Evolutionary conservation across 2,113 vertebrate species (phyloP).

Genomic region (Dipodomys spectabilis): DNA sequence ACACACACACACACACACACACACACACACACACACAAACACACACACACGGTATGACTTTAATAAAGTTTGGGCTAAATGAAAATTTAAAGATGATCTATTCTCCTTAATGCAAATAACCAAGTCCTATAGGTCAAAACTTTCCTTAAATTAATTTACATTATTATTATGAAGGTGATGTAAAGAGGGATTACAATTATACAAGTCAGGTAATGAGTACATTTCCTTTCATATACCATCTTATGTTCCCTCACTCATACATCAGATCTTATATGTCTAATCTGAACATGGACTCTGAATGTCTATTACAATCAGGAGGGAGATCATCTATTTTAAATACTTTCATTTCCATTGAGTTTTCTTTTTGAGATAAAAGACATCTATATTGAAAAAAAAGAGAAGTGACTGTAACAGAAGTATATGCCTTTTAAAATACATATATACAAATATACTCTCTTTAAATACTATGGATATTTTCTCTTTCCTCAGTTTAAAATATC

Average conservation of each 20-base stretch:
- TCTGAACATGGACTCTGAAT: conserved; percentile 16
- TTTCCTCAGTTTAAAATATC: conserved; percentile 47
- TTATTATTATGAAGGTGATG: no score
- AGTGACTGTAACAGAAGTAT: conserved; percentile 26
- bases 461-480: conserved; percentile 55
- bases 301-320: neutral
- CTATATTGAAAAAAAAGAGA: conserved; percentile 46
- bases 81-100: neutral
- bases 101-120: conserved; percentile 49
- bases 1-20: neutral
- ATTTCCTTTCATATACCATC: no score
- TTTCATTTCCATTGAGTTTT: conserved; percentile 35
- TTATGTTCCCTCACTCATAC: no score
- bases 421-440: conserved; percentile 43
- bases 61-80: conserved; percentile 15
- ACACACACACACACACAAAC: neutral
- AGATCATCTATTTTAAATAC: conserved; percentile 21
- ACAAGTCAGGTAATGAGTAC: no score
- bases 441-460: conserved; percentile 26
- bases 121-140: conserved; percentile 23
- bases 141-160: neutral
- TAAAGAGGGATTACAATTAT: no score
- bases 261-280: no score
- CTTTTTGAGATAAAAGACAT: conserved; percentile 47
- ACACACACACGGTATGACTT: neutral